Conservation (phyloP, 2,797 vertebrate genomes). For the Columba guinea region DNA sequence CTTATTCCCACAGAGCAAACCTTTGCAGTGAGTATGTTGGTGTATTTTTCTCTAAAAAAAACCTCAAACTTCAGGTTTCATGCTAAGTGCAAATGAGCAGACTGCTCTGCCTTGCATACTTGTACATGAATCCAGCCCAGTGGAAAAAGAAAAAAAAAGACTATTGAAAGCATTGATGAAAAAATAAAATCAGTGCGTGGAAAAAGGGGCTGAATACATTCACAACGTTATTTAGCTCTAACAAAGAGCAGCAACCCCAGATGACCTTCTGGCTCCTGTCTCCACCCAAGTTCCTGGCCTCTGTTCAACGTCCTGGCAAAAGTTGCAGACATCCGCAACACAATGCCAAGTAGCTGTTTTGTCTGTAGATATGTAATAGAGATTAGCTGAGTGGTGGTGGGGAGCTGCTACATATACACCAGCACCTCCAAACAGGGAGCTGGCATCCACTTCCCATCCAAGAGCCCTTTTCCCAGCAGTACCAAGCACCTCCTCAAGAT, state of each 20-base stretch:
- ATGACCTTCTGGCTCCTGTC: slow-evolving; percentile 66
- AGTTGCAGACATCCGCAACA: slow-evolving; percentile 68
- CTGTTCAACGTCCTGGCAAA: slow-evolving; percentile 59
- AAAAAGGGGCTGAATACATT: slow-evolving; percentile 46
- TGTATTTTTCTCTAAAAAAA: neutral
- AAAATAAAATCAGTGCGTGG: neutral
- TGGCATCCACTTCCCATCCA: neutral
- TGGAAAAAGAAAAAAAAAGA: neutral
- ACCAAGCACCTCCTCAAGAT: neutral
- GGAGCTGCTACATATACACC: slow-evolving; percentile 14
- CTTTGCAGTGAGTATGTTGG: neutral
- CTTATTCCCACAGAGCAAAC: neutral
- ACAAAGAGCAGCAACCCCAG: slow-evolving; percentile 68
- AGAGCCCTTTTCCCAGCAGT: neutral
- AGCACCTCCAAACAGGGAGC: neutral
- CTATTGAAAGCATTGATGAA: neutral
- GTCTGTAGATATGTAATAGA: slow-evolving; percentile 71
- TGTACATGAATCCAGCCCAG: neutral
- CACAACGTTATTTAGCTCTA: slow-evolving; percentile 34
- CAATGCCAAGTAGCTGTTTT: slow-evolving; percentile 71
- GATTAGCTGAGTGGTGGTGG: slow-evolving; percentile 58
- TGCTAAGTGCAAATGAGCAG: neutral
- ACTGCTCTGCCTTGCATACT: neutral
- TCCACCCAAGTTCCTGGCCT: slow-evolving; percentile 65
- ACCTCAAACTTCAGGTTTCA: neutral